phyloP scores from a whole-genome alignment of 1,140 invertebrate species.

The Macrocentrus cingulum region DNA sequence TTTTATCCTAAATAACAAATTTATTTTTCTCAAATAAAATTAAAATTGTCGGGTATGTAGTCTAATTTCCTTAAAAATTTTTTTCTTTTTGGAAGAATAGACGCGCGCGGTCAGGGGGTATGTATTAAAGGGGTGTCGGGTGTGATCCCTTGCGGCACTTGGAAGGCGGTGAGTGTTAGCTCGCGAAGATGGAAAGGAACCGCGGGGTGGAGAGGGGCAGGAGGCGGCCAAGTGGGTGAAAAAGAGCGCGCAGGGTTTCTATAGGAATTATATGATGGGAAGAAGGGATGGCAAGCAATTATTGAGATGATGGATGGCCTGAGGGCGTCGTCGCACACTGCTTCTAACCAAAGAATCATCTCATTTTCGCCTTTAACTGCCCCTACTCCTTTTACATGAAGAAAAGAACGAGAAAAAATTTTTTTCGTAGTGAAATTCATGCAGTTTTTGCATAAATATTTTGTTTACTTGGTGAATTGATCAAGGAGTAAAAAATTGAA shows the following conservation, averaged over 20 bases:
- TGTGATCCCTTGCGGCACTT: conserved; percentile 11
- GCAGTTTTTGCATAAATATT: no score
- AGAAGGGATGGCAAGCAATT: conserved; percentile 59
- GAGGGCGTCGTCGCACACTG: conserved; percentile 49
- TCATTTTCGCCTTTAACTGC: conserved; percentile 29
- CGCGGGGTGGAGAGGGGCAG: conserved; percentile 9
- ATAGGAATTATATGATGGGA: conserved; percentile 56
- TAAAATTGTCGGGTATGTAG: conserved; percentile 2
- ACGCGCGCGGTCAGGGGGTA: no score
- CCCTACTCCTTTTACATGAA: conserved; percentile 28
- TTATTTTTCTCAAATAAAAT: conserved; percentile 20
- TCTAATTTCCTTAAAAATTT: conserved; percentile 3
- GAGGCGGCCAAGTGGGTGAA: conserved; percentile 23
- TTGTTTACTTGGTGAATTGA: no score
- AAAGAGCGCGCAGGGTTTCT: conserved; percentile 39
- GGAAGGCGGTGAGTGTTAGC: conserved; percentile 3
- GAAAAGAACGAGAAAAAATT: neutral
- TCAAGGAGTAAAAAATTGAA: no score
- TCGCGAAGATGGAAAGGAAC: conserved; percentile 7
- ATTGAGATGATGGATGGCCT: conserved; percentile 58
- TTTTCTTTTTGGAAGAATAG: no score
- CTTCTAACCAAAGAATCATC: conserved; percentile 49
- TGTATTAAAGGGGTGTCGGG: conserved; percentile 3
- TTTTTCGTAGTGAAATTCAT: no score
- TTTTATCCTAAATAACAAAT: no score